phyloP scores from a whole-genome alignment of 37 sponge, comb jelly and placozoan species.

The Spongilla lacustris region DNA sequence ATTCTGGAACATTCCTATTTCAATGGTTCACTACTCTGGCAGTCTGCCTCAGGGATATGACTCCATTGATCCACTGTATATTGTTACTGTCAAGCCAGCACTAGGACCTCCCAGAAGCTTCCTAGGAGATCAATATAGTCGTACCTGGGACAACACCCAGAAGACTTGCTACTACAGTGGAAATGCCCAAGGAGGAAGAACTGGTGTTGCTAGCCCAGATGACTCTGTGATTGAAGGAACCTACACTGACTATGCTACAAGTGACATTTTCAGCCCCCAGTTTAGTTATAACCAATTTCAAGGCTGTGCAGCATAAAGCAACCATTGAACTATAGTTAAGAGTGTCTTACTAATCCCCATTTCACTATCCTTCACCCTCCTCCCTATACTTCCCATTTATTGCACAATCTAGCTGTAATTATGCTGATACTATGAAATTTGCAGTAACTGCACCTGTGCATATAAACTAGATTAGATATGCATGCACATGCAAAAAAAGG shows the following conservation, averaged over 20 bases:
- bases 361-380: no score
- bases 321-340: background rate
- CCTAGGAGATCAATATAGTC: conserved; percentile 29
- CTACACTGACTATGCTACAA: conserved; percentile 50
- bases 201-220: background rate
- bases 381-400: no score
- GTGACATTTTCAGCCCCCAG: conserved; percentile 13
- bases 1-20: conserved; percentile 14
- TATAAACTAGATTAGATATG: no score
- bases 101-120: conserved; percentile 28
- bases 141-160: conserved; percentile 63
- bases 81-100: conserved; percentile 45
- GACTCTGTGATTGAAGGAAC: conserved; percentile 69
- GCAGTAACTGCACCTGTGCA: no score
- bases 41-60: background rate
- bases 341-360: background rate
- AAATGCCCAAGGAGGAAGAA: conserved; percentile 59
- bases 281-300: conserved; percentile 45
- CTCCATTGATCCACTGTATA: conserved; percentile 8
- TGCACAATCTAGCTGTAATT: no score
- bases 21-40: background rate
- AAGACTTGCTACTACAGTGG: conserved; percentile 71
- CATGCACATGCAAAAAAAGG: no score
- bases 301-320: background rate
- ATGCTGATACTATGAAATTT: no score